A percentile compares a stretch with the other conserved stretches of the same genome.
These are phyloP conservation scores for Leptestheria dahalacensis DNA, from an alignment of 1,140 invertebrate genomes.

Conservation along the genomic window DNA sequence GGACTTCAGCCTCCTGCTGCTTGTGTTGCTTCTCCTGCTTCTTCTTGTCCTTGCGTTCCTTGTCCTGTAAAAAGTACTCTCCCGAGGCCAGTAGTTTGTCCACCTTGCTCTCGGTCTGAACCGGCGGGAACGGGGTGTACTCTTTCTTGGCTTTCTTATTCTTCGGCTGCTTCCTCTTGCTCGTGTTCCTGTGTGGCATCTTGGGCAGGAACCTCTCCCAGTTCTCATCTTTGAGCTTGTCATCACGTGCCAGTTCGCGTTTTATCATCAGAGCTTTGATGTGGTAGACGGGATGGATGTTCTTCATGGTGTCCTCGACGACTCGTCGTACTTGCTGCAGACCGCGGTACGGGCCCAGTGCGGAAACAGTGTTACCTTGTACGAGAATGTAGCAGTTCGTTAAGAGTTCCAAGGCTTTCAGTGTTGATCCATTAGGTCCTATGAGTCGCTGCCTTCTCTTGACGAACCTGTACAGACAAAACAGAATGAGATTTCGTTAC, in stretches of 20 bases:
- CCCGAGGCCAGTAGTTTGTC: slow-evolving; percentile 88
- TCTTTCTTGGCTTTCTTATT: slow-evolving; percentile 67
- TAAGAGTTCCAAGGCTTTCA: slow-evolving; percentile 95
- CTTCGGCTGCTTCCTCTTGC: slow-evolving; percentile 68
- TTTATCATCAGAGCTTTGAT: slow-evolving; percentile 98
- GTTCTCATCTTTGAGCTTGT: slow-evolving; percentile 78
- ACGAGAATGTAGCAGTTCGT: slow-evolving; percentile 95
- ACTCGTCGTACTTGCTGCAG: slow-evolving; percentile 82
- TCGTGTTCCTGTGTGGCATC: slow-evolving; percentile 82
- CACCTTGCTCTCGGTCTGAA: slow-evolving; percentile 79
- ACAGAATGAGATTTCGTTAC: not conserved
- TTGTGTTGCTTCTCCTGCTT: slow-evolving; percentile 58
- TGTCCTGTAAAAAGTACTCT: slow-evolving; percentile 87
- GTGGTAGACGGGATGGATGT: slow-evolving; percentile 98
- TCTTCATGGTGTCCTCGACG: slow-evolving; percentile 95
- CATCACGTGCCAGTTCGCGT: slow-evolving; percentile 81
- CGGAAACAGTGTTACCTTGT: slow-evolving; percentile 94
- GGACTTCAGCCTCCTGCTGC: slow-evolving; percentile 36
- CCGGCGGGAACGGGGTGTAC: slow-evolving; percentile 95
- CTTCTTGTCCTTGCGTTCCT: slow-evolving; percentile 55
- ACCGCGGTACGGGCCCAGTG: slow-evolving; percentile 87
- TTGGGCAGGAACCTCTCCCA: slow-evolving; percentile 96
- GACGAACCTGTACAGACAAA: slow-evolving; percentile 47
- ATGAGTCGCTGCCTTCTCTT: slow-evolving; percentile 88
- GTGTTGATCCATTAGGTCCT: slow-evolving; percentile 89